These are phyloP conservation scores for Xenus cinereus DNA, from an alignment of 2,113 vertebrate species.

Conservation along the genomic window DNA sequence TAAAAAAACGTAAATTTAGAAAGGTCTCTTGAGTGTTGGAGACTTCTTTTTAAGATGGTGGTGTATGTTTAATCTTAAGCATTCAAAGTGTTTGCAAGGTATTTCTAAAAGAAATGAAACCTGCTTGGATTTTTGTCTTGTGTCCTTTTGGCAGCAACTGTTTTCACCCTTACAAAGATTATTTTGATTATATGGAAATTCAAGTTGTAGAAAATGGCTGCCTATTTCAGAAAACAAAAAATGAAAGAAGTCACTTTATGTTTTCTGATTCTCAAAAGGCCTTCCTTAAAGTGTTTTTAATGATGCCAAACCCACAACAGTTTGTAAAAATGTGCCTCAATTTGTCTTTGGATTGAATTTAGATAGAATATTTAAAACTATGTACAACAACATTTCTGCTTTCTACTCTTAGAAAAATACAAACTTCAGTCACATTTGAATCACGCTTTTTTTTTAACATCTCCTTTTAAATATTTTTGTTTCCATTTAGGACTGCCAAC, in stretches of 20 bases:
- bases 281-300: neutral
- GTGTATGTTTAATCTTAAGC: neutral
- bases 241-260: neutral
- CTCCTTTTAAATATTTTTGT: slow-evolving; percentile 59
- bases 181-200: neutral
- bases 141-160: neutral
- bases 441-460: neutral
- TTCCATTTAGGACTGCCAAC: slow-evolving; percentile 59
- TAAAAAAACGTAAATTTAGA: neutral
- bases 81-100: neutral
- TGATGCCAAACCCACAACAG: neutral
- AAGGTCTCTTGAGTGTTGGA: neutral
- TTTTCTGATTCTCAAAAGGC: neutral
- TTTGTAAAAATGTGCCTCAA: neutral
- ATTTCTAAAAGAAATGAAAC: neutral
- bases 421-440: slow-evolving; percentile 18
- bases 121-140: neutral
- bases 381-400: neutral
- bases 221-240: neutral
- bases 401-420: neutral
- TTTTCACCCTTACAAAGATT: neutral
- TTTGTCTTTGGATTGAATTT: neutral
- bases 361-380: neutral
- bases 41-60: neutral
- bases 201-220: neutral